Conservation (phyloP, 1,140 invertebrate genomes). For the Neodiprion fabricii region DNA sequence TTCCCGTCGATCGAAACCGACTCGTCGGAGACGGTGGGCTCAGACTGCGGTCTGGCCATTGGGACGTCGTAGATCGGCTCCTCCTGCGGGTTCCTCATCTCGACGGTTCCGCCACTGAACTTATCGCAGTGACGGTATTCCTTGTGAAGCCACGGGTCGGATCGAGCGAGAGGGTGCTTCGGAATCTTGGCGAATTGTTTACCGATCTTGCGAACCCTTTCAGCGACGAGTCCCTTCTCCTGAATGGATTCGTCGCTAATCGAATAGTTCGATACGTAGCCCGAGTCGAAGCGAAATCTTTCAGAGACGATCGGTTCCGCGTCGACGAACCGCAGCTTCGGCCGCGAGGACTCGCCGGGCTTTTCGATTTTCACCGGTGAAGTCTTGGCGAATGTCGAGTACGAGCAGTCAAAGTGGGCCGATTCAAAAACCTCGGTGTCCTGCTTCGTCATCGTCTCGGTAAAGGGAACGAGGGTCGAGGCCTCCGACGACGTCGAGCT, state of each 20-base stretch:
- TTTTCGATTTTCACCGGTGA: not conserved
- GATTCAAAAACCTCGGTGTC: slow-evolving; percentile 5
- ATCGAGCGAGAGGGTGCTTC: slow-evolving; percentile 35
- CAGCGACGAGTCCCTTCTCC: not conserved
- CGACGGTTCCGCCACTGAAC: not conserved
- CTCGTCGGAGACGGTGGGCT: slow-evolving; percentile 30
- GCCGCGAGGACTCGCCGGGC: not conserved
- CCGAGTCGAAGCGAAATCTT: not conserved
- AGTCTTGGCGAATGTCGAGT: not conserved
- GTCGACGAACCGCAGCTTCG: not conserved
- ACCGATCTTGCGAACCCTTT: not conserved
- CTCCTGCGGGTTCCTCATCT: not conserved
- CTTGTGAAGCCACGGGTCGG: slow-evolving; percentile 12
- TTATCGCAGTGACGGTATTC: not conserved
- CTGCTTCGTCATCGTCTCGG: slow-evolving; percentile 15
- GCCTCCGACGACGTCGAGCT: slow-evolving; percentile 29
- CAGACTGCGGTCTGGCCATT: slow-evolving; percentile 23
- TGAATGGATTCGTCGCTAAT: not conserved
- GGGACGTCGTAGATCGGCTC: slow-evolving; percentile 14
- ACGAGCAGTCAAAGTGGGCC: not conserved
- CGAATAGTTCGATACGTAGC: not conserved
- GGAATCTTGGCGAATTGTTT: slow-evolving; percentile 9
- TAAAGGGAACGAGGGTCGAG: slow-evolving; percentile 19
- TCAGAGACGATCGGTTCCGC: not conserved
- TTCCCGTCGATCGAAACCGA: slow-evolving; percentile 21